Base-by-base conservation (phyloP, 2,888 invertebrate species). In the Mechanitis mazaeus region DNA sequence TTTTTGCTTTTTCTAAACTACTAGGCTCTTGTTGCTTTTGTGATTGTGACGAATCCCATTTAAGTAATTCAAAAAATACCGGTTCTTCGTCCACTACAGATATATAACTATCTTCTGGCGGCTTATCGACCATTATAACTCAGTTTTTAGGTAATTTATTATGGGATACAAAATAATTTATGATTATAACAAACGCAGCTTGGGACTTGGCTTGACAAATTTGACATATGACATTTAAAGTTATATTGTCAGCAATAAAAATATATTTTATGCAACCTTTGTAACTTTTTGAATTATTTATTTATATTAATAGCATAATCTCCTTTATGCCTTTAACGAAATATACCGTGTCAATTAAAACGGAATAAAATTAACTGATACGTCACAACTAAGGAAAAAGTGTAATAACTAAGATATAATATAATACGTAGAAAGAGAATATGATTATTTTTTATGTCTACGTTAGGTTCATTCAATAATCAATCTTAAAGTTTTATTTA, bases 41-140 rank as follows among this genome's bases (percentile, higher is more conserved):
- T 64, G 72, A 66, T 71, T 86, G 87, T 53, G 85, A 77, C 54
- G 83, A 76, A 74, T 88, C 88, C 88, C 88, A 88, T 71, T 88
- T 88, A n/a, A 88, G 72, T 65, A 88, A 73, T 70, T 88, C 85
- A 59, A 88, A 86, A 72, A 88, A 83, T 68, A 87, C 89, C 45
- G 88, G 88, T 60, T 88, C 88, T 58, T 88, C 88, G 58, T 88
- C 88, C 59, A 88, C 88, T 58, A 88, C 88, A 54, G 88, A 88
- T 78, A 88, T 88, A 69, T 88, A 88, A 59, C 84, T 80, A 68
- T 88, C 88, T 69, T 88, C 88, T 63, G 85, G 83, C 69, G 87
- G 88, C 74, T 88, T 88, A 69, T 87, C 87, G 67, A 85, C 85
- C 88, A 88, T 88, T 78, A 75, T 79, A 72, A 66, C 66, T 69